Percentiles rank a stretch among this genome's conserved stretches.
Evolutionary conservation across 1,140 invertebrate genomes (phyloP).

Genomic region (Meloidogyne floridensis): DNA sequence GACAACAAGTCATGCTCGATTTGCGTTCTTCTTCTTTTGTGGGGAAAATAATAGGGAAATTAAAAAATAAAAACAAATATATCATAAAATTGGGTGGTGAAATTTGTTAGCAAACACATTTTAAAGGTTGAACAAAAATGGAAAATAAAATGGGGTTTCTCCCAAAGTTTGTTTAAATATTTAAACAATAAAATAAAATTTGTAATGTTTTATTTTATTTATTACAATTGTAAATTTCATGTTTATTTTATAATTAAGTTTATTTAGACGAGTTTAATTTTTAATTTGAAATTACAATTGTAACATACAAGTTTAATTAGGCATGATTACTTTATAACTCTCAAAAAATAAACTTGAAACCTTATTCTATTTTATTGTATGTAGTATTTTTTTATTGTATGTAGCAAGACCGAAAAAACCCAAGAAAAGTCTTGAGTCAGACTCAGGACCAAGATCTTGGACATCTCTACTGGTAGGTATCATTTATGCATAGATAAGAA

Average conservation of each 20-base stretch:
- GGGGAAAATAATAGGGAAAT: background rate
- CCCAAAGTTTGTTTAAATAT: background rate
- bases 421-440: no score
- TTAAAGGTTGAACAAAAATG: background rate
- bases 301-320: no score
- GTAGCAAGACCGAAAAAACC: no score
- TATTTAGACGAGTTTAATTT: no score
- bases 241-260: background rate
- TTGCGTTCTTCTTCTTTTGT: conserved; percentile 9
- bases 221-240: background rate
- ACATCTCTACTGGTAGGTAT: no score
- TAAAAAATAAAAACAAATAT: conserved; percentile 1
- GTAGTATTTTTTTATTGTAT: no score
- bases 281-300: no score
- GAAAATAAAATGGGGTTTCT: background rate
- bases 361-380: no score
- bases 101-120: conserved; percentile 7
- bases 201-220: background rate
- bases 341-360: no score
- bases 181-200: background rate
- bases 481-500: no score
- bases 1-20: conserved; percentile 7
- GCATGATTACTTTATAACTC: no score
- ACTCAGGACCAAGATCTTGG: no score
- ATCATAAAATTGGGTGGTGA: background rate